Base-by-base conservation (phyloP, 1,140 invertebrate species). In the Aphaenogaster floridana region DNA sequence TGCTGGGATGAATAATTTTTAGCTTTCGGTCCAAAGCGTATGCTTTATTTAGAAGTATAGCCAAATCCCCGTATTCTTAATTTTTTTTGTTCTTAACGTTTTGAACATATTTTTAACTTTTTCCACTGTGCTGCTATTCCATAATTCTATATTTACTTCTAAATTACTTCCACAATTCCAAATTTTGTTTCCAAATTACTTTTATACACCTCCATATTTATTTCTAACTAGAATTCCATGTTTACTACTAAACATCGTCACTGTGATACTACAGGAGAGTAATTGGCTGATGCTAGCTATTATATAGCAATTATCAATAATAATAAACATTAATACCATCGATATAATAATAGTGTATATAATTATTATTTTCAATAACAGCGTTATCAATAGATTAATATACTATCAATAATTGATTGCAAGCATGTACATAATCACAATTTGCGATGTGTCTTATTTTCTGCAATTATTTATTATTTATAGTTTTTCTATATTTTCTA, bases 321-420 rank as follows among this genome's bases (percentile, higher is more conserved):
- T 52, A 52, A 36, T 17, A 34, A n/a, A 28, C 50, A 71, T 71
- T 74, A 52, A 52, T 74, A 76, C 6, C 9, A 21, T 57, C 34
- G 15, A n/a, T 21, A 11, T 54, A 76, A 76, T 15, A 54, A 74
- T 13, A 54, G 11, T 3, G 8, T 28, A 36, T 52, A 76, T 50
- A 6, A 21, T 68, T 6, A 11, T 42, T 4, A 68, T 68, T 45
- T 68, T 45, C 39, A 21, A n/a, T 45, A 68, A 45, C 5, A 61
- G 21, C 15, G n/a, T 17, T n/a, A 54, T 54, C 17, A 36, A 54
- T 36, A 52, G 15, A 36, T 54, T 76, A 76, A n/a, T 39, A 57
- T 15, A 54, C 15, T 21, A 6, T 21, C 6, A 39, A 57, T 57
- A 72, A 72, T 72, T 54, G 39, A 36, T 72, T 36, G 11, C 48